Evolutionary conservation across 1,140 invertebrate genomes (phyloP), one percentile per base, ranked within the genome.

Genomic region (Lordiphosa stackelbergi): DNA sequence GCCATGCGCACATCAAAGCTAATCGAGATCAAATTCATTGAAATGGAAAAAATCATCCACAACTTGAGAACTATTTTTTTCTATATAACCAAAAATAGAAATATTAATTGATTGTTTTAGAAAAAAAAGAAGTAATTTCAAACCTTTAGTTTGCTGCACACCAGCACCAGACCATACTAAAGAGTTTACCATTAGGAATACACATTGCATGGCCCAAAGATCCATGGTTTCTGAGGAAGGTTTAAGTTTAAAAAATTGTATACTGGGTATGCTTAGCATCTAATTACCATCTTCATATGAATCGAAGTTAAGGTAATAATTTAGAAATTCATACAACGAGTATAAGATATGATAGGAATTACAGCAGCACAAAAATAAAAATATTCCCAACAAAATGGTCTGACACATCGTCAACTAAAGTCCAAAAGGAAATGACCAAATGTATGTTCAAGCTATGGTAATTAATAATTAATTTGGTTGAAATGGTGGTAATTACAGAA

Each of bases 61-160:
- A 38, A 28, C 0, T 43, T 5, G 13, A 66, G 4, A 2, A 61
- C n/a, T 8, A 12, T 5, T 34, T 45, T 37, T 1, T 13, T 16
- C 51, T 66, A 11, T 1, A 19, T 1, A 13, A n/a, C 22, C 22
- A 2, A 8, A 31, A 28, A 36, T n/a, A 41, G 19, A 34, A 10
- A 8, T n/a, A 6, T 12, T 10, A 0, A 6, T 12, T 4, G 2
- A 41, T 8, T 0, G 1, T 11, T n/a, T 5, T 6, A 0, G 4
- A 8, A 2, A 13, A n/a, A n/a, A n/a, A n/a, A n/a, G n/a, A n/a
- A n/a, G n/a, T 12, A 24, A 7, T 6, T 19, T 2, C 13, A 22
- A 37, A 66, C 64, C 64, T 62, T 53, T 4, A 41, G 12, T 12
- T 66, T 56, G 1, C 5, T 5, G 36, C 58, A 53, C 1, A 66